Conservation (phyloP, 2,797 vertebrate species). For the Anabas testudineus region DNA sequence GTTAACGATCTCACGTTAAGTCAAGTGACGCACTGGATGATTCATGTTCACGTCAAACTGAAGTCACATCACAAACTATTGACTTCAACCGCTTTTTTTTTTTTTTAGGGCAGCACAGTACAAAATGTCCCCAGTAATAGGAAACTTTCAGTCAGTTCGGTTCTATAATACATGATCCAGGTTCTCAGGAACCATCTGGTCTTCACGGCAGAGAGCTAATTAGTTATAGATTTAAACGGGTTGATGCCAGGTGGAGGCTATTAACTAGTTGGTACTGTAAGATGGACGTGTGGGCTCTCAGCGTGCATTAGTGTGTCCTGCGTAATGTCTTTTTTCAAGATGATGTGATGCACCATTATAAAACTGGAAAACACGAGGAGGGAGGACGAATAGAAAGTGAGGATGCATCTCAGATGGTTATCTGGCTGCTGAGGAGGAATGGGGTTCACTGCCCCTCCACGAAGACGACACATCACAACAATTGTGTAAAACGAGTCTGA, state of each 20-base stretch:
- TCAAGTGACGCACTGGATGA: conserved; percentile 13
- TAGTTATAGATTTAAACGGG: background rate
- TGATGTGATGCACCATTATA: background rate
- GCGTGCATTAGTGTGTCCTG: background rate
- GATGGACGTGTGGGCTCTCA: background rate
- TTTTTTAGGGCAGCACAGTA: background rate
- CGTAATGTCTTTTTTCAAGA: background rate
- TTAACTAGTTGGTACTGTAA: conserved; percentile 1
- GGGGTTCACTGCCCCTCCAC: background rate
- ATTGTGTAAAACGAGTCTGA: background rate
- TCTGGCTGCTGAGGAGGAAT: background rate
- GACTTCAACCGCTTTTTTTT: background rate
- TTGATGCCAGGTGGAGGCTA: conserved; percentile 4
- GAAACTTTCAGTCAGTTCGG: background rate
- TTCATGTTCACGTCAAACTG: background rate
- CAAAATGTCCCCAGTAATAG: background rate
- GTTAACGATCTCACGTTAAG: background rate
- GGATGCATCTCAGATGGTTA: background rate
- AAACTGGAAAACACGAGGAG: background rate
- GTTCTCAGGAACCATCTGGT: conserved; percentile 1
- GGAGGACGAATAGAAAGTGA: background rate
- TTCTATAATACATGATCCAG: background rate
- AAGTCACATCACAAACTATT: background rate
- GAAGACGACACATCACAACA: background rate
- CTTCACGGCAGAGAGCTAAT: conserved; percentile 10